These are phyloP conservation scores for Lasioglossum pauxillum DNA, from an alignment of 2,888 invertebrate species.

Conservation along the genomic window DNA sequence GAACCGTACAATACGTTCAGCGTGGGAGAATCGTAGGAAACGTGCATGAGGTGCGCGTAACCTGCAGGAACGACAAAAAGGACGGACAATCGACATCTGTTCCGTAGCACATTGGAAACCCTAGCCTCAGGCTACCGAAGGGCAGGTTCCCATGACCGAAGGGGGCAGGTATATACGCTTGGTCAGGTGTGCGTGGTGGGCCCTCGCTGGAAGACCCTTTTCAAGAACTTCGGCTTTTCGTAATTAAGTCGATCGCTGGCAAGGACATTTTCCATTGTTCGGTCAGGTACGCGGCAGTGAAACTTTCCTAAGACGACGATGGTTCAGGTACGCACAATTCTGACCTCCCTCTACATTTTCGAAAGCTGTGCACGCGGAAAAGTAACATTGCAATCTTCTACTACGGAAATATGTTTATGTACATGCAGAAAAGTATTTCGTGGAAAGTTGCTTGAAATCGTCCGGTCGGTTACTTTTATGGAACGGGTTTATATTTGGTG, in stretches of 20 bases:
- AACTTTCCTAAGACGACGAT: not conserved
- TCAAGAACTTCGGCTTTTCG: constrained; percentile 38
- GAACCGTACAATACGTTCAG: constrained; percentile 38
- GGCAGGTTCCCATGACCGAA: constrained; percentile 71
- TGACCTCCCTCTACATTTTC: not conserved
- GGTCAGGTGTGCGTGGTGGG: constrained; percentile 66
- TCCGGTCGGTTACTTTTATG: not conserved
- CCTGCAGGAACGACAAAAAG: constrained; percentile 50
- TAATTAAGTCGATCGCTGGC: constrained; percentile 45
- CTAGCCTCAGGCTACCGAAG: constrained; percentile 65
- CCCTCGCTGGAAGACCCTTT: constrained; percentile 18
- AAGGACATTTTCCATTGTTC: constrained; percentile 37
- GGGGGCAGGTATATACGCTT: constrained; percentile 63
- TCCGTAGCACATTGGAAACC: constrained; percentile 58
- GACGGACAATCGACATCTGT: constrained; percentile 78
- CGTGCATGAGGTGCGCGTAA: constrained; percentile 34
- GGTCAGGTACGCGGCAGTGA: not conserved
- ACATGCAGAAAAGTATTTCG: not conserved
- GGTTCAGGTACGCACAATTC: not conserved
- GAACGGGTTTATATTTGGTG: not conserved
- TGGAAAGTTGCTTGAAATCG: not conserved
- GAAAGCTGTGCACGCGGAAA: not conserved
- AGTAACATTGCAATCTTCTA: not conserved
- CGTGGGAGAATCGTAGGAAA: constrained; percentile 66
- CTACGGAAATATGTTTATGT: not conserved